phyloP scores from a whole-genome alignment of 2,888 invertebrate genomes.

The Nomada ruficornis region DNA sequence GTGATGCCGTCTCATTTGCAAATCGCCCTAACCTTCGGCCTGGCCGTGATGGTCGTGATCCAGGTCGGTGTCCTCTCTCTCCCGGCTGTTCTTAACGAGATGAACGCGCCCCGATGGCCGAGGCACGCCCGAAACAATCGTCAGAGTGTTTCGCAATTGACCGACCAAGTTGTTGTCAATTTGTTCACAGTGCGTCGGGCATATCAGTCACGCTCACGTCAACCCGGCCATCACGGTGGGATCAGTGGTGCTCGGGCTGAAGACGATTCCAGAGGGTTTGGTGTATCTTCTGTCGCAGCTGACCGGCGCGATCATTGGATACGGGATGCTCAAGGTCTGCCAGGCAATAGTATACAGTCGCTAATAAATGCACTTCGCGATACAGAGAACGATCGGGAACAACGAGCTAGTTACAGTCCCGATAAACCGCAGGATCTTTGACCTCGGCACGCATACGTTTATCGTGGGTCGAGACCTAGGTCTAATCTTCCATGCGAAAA shows the following conservation, averaged over 20 bases:
- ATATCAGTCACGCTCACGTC: constrained; percentile 83
- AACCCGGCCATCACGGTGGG: constrained; percentile 84
- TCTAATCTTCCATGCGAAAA: constrained; percentile 34
- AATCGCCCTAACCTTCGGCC: constrained; percentile 80
- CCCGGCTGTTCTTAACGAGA: too few species aligned
- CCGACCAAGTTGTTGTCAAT: neutral
- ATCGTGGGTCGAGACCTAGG: constrained; percentile 41
- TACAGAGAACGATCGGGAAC: neutral
- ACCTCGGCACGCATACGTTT: neutral
- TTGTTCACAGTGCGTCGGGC: constrained; percentile 81
- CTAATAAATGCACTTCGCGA: neutral
- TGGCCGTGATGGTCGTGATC: constrained; percentile 82
- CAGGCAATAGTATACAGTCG: neutral
- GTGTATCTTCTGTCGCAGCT: constrained; percentile 81
- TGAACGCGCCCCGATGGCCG: too few species aligned
- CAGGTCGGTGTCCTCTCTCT: constrained; percentile 76
- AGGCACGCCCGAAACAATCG: too few species aligned
- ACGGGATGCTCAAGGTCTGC: constrained; percentile 81
- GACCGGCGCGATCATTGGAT: constrained; percentile 81
- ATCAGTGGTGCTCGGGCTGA: constrained; percentile 80
- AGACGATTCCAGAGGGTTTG: constrained; percentile 78
- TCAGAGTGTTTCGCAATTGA: too few species aligned
- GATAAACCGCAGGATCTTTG: constrained; percentile 16
- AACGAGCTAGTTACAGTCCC: neutral
- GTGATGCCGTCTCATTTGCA: constrained; percentile 76